These are phyloP conservation scores for Solen grandis DNA, from an alignment of 1,140 invertebrate species.

Conservation along the genomic window DNA sequence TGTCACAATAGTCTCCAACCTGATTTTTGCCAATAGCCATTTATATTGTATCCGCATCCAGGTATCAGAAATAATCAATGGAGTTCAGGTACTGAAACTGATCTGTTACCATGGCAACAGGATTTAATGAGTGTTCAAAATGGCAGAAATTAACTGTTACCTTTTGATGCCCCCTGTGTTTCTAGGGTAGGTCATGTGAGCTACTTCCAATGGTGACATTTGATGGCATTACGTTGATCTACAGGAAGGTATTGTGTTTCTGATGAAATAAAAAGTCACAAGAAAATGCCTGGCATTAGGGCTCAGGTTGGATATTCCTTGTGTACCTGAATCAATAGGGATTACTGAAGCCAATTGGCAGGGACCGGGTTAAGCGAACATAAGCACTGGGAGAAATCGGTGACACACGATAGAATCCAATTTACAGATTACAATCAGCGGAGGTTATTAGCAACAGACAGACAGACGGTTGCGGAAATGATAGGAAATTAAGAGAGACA, in stretches of 20 bases:
- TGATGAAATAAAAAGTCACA: neutral
- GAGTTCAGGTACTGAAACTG: slow-evolving; percentile 39
- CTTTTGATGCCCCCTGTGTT: neutral
- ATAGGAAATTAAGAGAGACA: too few relatives aligned
- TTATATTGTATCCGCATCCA: too few relatives aligned
- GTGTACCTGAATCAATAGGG: too few relatives aligned
- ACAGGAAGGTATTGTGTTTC: slow-evolving; percentile 9
- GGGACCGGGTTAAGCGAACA: too few relatives aligned
- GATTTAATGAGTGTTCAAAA: slow-evolving; percentile 32
- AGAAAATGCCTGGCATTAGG: neutral
- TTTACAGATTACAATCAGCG: too few relatives aligned
- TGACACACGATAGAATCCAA: too few relatives aligned
- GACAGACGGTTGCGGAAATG: too few relatives aligned
- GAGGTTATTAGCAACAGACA: too few relatives aligned
- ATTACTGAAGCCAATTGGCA: too few relatives aligned
- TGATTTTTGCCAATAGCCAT: too few relatives aligned
- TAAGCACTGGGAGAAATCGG: too few relatives aligned
- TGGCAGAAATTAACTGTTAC: slow-evolving; percentile 42
- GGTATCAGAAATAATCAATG: too few relatives aligned
- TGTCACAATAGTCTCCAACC: slow-evolving; percentile 3
- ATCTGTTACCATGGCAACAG: slow-evolving; percentile 46
- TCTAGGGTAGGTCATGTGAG: neutral
- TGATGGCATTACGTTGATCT: neutral
- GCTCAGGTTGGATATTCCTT: neutral
- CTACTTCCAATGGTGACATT: neutral